These are phyloP conservation scores for Eupithecia insigniata DNA, from an alignment of 2,888 invertebrate species.

Conservation along the genomic window DNA sequence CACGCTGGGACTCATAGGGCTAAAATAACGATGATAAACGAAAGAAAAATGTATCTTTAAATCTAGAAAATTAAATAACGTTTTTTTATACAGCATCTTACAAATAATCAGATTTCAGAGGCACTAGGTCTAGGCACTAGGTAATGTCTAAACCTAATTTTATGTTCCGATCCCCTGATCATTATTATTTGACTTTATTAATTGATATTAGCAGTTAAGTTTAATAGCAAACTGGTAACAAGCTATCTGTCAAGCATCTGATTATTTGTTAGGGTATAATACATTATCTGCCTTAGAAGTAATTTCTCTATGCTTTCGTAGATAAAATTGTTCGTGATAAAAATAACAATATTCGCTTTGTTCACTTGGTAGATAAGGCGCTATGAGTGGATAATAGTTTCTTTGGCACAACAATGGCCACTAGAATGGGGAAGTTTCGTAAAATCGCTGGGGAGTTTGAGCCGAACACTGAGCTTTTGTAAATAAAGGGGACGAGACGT, in stretches of 20 bases:
- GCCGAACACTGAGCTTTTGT: conserved; percentile 21
- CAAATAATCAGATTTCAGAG: too few relatives aligned
- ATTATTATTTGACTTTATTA: too few relatives aligned
- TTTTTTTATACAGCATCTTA: too few relatives aligned
- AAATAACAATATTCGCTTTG: conserved; percentile 18
- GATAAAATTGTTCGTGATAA: neutral
- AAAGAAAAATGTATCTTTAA: neutral
- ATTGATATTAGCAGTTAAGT: too few relatives aligned
- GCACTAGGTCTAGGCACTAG: too few relatives aligned
- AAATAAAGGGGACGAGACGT: conserved; percentile 10
- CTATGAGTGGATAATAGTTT: conserved; percentile 47
- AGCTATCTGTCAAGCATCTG: too few relatives aligned
- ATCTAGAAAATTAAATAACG: too few relatives aligned
- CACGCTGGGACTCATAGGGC: neutral
- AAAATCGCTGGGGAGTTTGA: conserved; percentile 24
- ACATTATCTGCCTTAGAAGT: neutral
- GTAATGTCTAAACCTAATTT: too few relatives aligned
- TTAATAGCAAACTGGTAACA: too few relatives aligned
- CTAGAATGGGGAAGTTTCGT: conserved; percentile 40
- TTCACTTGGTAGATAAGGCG: conserved; percentile 43
- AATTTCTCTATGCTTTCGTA: neutral
- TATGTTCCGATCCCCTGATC: too few relatives aligned
- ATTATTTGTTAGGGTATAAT: too few relatives aligned
- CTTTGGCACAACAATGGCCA: conserved; percentile 46
- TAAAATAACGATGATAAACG: neutral